These are phyloP conservation scores for Aurelia aurita DNA, from an alignment of 30 jellyfish, hydroid and myxozoan genomes.

Conservation along the genomic window DNA sequence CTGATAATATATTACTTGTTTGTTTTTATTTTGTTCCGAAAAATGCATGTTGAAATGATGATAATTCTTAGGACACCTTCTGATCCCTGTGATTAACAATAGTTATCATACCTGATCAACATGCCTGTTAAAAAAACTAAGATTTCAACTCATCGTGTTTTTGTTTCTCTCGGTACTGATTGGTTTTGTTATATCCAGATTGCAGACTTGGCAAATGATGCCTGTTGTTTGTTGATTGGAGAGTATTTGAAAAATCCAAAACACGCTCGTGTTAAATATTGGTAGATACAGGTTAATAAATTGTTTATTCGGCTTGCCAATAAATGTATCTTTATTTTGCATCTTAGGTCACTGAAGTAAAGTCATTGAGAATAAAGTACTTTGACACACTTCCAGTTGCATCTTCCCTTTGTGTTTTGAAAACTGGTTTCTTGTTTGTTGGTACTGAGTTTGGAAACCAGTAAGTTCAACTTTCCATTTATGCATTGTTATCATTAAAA, in stretches of 20 bases:
- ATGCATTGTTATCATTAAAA: too few species aligned
- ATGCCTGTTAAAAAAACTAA: not conserved
- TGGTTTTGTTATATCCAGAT: constrained; percentile 45
- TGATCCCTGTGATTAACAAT: constrained; percentile 21
- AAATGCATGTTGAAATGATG: constrained; percentile 28
- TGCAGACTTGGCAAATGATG: constrained; percentile 96
- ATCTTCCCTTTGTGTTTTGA: constrained; percentile 88
- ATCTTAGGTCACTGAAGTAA: constrained; percentile 80
- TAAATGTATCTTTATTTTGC: not conserved
- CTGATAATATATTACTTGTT: too few species aligned
- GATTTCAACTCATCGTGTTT: too few species aligned
- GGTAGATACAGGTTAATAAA: too few species aligned
- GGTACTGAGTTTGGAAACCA: constrained; percentile 96
- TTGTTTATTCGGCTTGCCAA: not conserved
- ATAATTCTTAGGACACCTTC: constrained; percentile 42
- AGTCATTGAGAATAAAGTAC: constrained; percentile 72
- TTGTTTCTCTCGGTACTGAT: too few species aligned
- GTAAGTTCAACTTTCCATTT: constrained; percentile 50
- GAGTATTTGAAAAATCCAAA: too few species aligned
- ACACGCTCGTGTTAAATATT: too few species aligned
- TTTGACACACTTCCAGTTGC: constrained; percentile 98
- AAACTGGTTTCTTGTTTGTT: constrained; percentile 93
- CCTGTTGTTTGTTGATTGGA: too few species aligned
- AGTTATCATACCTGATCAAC: constrained; percentile 16
- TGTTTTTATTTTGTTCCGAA: too few species aligned